Base-by-base conservation (phyloP, 2,797 vertebrate species). In the Sebastes trivittatus region DNA sequence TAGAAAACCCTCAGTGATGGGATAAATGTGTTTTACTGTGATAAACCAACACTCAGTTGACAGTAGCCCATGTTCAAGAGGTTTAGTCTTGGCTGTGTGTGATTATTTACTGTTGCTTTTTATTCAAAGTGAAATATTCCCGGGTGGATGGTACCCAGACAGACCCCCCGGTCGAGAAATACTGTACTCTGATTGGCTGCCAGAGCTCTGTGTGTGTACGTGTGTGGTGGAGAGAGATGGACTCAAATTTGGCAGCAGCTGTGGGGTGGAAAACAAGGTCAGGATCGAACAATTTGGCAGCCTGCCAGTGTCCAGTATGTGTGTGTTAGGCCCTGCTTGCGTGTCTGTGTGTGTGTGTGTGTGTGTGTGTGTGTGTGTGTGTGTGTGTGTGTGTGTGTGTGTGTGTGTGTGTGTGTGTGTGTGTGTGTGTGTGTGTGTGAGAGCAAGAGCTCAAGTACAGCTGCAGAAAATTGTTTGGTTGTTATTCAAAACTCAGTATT, bases 241-340 rank as follows among this genome's bases (percentile, higher is more conserved):
- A 86, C 84, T 92, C 72, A 73, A 81, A 88, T 90, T 90, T 91
- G 90, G 92, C 92, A 93, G 89, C 92, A 92, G 92, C 89, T 92
- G 90, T 80, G 77, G 82, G 83, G 82, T 91, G 87, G 83, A 91
- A 91, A 92, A 90, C 81, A 89, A 94, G 93, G 93, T 94, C 93
- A 92, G 85, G 88, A 81, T 76, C 66, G 66, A 88, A 77, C 85
- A 71, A 77, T 86, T 65, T 92, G 93, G 89, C 78, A 3, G 79
- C 36, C 30, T 11, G 78, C 85, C 90, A 78, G 52, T 65, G 76
- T 86, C 68, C 59, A 23, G 67, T 63, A 56, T 27, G 27, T 27
- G 27, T 27, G 27, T 27, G 27, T 46, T 32, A 7, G 38, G 23
- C 38, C 42, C 16, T 68, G 49, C 20, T 14, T 54, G 49, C 29